A percentile compares a stretch with the other conserved stretches of the same genome.
Conservation (phyloP, 1,140 invertebrate genomes). For the Leptopilina boulardi region DNA sequence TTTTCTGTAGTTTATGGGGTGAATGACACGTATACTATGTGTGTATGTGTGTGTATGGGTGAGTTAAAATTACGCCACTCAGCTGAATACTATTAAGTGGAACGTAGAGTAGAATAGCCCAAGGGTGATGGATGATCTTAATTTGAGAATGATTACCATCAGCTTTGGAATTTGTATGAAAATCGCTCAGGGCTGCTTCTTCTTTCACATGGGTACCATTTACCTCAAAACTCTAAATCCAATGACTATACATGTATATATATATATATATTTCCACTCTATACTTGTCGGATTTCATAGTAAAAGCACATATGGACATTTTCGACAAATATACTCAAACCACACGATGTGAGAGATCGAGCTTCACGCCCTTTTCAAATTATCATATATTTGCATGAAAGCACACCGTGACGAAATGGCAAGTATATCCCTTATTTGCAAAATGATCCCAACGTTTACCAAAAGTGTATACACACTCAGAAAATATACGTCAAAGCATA, state of each 20-base stretch:
- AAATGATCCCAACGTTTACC: neutral
- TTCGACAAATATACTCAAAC: conserved; percentile 7
- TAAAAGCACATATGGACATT: neutral
- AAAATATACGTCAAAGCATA: too few species aligned
- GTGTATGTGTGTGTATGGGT: conserved; percentile 38
- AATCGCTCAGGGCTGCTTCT: conserved; percentile 60
- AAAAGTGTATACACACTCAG: neutral
- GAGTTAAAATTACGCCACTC: conserved; percentile 67
- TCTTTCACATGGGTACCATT: conserved; percentile 52
- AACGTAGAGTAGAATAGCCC: conserved; percentile 60
- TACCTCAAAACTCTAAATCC: conserved; percentile 23
- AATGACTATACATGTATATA: neutral
- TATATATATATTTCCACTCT: neutral
- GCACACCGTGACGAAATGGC: neutral
- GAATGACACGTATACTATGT: conserved; percentile 38
- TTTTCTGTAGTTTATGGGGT: neutral
- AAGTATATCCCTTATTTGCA: neutral
- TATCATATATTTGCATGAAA: conserved; percentile 50
- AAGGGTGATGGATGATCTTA: conserved; percentile 70
- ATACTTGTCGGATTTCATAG: neutral
- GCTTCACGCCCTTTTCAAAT: conserved; percentile 32
- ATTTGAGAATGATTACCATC: conserved; percentile 70
- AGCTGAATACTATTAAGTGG: conserved; percentile 68
- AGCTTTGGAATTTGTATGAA: conserved; percentile 68
- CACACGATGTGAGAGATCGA: neutral